phyloP scores from a whole-genome alignment of 2,888 invertebrate genomes.

The Crematogaster levior region DNA sequence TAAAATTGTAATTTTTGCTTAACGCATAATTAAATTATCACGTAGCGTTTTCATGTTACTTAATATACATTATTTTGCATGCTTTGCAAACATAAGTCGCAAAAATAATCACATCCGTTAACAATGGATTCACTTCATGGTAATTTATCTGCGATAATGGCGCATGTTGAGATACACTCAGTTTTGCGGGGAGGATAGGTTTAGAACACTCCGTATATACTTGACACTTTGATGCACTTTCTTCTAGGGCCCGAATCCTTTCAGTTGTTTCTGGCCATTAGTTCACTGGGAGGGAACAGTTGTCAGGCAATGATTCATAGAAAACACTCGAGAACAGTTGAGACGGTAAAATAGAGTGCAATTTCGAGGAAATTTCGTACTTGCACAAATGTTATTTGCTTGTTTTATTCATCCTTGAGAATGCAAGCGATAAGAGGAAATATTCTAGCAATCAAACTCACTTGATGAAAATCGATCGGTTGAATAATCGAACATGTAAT shows the following conservation, averaged over 20 bases:
- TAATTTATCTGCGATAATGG: conserved; percentile 15
- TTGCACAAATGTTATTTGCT: not conserved
- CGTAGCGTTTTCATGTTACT: not conserved
- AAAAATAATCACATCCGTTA: not conserved
- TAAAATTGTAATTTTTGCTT: conserved; percentile 24
- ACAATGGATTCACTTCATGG: not conserved
- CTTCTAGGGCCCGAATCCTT: conserved; percentile 10
- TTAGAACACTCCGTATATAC: not conserved
- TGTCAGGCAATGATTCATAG: conserved; percentile 40
- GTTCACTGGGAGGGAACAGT: conserved; percentile 18
- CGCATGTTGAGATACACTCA: not conserved
- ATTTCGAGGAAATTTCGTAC: conserved; percentile 12
- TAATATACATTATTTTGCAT: conserved; percentile 12
- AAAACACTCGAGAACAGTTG: conserved; percentile 13
- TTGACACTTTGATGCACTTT: conserved; percentile 17
- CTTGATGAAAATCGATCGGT: not conserved
- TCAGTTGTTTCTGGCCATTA: conserved; percentile 26
- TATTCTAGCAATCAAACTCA: not conserved
- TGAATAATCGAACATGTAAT: not conserved
- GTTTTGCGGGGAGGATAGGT: not conserved
- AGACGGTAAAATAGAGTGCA: not conserved
- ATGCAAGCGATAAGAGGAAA: not conserved
- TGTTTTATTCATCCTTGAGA: not conserved
- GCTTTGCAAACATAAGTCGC: not conserved
- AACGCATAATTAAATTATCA: conserved; percentile 24